A percentile compares a stretch with the other conserved stretches of the same genome.
Conservation (phyloP, 2,113 vertebrate species). For the Cheirogaleus medius region DNA sequence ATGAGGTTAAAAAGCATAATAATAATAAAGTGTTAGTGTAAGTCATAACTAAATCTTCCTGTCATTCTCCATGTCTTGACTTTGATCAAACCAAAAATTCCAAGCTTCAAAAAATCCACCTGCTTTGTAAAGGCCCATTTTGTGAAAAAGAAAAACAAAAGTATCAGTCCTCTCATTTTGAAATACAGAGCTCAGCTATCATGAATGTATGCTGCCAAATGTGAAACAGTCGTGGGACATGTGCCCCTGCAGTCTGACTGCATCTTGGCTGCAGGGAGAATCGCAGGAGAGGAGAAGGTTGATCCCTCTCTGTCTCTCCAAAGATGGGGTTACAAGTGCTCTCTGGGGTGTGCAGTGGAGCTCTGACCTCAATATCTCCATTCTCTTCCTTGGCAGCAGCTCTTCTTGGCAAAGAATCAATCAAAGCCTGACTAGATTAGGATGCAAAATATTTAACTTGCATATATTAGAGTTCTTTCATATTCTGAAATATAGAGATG, state of each 20-base stretch:
- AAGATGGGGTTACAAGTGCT: not conserved
- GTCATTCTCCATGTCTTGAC: not conserved
- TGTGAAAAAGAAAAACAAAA: not conserved
- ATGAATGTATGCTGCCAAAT: not conserved
- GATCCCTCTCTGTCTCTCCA: not conserved
- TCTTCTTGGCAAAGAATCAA: not conserved
- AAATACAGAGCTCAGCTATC: not conserved
- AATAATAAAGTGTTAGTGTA: not conserved
- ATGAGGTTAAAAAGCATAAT: not conserved
- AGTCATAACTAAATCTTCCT: not conserved
- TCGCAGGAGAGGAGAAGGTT: not conserved
- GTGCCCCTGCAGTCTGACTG: not conserved
- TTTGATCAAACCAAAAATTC: not conserved
- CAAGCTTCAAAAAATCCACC: not conserved
- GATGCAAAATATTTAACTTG: slow-evolving; percentile 66
- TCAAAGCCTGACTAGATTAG: slow-evolving; percentile 19
- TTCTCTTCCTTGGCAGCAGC: not conserved
- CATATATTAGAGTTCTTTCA: slow-evolving; percentile 43
- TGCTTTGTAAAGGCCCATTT: not conserved
- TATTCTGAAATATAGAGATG: slow-evolving; percentile 28
- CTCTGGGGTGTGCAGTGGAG: not conserved
- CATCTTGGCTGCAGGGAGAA: not conserved
- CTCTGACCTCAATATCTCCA: not conserved
- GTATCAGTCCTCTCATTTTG: not conserved
- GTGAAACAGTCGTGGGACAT: too few relatives aligned